Conservation (phyloP, 2,797 vertebrate genomes). For the Dromococcyx pavoninus region DNA sequence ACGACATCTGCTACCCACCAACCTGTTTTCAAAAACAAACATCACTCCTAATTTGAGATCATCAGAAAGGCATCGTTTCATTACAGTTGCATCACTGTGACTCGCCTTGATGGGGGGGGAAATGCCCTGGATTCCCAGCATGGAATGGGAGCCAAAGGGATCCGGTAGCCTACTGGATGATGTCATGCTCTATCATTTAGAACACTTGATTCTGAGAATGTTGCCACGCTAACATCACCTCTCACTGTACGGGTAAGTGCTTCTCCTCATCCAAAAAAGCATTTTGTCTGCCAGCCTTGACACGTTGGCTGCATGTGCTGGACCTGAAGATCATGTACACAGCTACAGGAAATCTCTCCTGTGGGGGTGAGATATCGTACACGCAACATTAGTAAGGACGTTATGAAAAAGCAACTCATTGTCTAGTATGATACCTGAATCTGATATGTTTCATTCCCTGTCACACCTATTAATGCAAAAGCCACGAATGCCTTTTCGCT, state of each 20-base stretch:
- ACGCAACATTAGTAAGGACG: conserved; percentile 6
- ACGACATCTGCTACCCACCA: conserved; percentile 59
- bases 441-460: conserved; percentile 69
- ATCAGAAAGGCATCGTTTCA: conserved; percentile 41
- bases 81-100: conserved; percentile 12
- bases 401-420: conserved; percentile 52
- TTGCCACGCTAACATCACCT: conserved; percentile 4
- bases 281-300: background rate
- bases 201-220: background rate
- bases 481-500: conserved; percentile 11
- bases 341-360: conserved; percentile 26
- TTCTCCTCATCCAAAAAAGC: conserved; percentile 47
- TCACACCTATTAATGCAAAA: conserved; percentile 47
- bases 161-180: background rate
- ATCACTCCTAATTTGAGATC: conserved; percentile 47
- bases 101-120: conserved; percentile 1
- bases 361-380: conserved; percentile 11
- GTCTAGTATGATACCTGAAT: conserved; percentile 66
- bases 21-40: background rate
- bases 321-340: conserved; percentile 25
- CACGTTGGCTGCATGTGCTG: background rate
- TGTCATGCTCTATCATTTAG: background rate
- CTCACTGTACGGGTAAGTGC: background rate
- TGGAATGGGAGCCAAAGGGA: background rate
- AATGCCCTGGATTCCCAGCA: background rate